Evolutionary conservation across 1,140 invertebrate species (phyloP).

Genomic region (Leguminivora glycinivorella): DNA sequence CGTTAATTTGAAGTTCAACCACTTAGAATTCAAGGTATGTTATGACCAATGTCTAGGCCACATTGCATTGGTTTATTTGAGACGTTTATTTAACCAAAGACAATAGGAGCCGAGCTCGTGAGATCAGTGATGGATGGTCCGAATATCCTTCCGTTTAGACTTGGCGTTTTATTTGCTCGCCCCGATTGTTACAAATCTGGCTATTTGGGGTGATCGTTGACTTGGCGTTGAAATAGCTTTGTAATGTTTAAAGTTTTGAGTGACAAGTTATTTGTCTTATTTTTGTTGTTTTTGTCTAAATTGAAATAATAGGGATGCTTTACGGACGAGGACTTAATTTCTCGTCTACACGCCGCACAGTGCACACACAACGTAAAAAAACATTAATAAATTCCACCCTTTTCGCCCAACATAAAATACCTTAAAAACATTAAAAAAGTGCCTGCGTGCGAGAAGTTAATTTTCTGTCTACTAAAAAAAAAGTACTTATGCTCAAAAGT

Average conservation of each 20-base stretch:
- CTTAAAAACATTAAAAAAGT: not conserved
- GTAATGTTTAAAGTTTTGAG: not conserved
- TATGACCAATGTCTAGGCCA: no score
- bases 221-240: not conserved
- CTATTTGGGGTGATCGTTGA: constrained; percentile 10
- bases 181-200: constrained; percentile 2
- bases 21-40: no score
- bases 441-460: constrained; percentile 40
- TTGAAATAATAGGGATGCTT: no score
- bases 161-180: constrained; percentile 11
- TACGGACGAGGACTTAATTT: no score
- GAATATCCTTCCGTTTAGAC: constrained; percentile 19
- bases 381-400: not conserved
- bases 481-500: not conserved
- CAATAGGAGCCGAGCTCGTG: not conserved
- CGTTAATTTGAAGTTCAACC: no score
- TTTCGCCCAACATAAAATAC: not conserved
- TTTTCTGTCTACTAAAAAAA: constrained; percentile 47
- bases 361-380: not conserved
- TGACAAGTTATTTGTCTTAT: no score
- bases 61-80: no score
- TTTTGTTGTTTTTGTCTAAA: no score
- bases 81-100: not conserved
- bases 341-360: no score
- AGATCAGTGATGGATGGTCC: constrained; percentile 11